A percentile compares a stretch with the other conserved stretches of the same genome.
phyloP scores from a whole-genome alignment of 2,888 invertebrate species.

The Philereme vetulata region DNA sequence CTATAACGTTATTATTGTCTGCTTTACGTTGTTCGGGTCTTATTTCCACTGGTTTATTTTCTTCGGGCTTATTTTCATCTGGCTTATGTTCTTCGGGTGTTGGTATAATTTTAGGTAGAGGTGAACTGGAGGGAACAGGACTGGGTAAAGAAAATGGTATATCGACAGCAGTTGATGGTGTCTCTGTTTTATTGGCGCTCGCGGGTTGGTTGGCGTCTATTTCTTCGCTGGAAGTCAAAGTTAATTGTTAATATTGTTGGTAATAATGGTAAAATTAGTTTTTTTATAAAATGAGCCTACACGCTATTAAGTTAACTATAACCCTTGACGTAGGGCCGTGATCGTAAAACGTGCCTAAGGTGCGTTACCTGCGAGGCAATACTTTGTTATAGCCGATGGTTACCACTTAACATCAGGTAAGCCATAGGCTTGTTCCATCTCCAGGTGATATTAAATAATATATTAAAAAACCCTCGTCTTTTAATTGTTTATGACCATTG shows the following conservation, averaged over 20 bases:
- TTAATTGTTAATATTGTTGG: background rate
- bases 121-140: background rate
- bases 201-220: slow-evolving; percentile 22
- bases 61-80: slow-evolving; percentile 30
- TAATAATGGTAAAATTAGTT: too few species aligned
- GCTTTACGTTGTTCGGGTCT: slow-evolving; percentile 26
- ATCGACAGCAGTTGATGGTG: background rate
- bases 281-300: too few species aligned
- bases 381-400: too few species aligned
- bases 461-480: too few species aligned
- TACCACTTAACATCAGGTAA: too few species aligned
- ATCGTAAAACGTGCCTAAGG: too few species aligned
- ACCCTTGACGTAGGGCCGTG: too few species aligned
- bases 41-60: slow-evolving; percentile 28
- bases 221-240: slow-evolving; percentile 57
- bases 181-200: slow-evolving; percentile 4
- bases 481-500: too few species aligned
- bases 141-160: background rate
- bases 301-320: too few species aligned
- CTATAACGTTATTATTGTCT: slow-evolving; percentile 9
- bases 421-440: too few species aligned
- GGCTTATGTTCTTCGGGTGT: slow-evolving; percentile 27
- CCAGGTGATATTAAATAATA: too few species aligned
- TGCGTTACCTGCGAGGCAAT: too few species aligned
- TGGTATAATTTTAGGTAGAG: slow-evolving; percentile 7